Percentiles rank a stretch among this genome's conserved stretches.
Evolutionary conservation across 2,113 vertebrate genomes (phyloP).

Genomic region (Trogon melanurus): DNA sequence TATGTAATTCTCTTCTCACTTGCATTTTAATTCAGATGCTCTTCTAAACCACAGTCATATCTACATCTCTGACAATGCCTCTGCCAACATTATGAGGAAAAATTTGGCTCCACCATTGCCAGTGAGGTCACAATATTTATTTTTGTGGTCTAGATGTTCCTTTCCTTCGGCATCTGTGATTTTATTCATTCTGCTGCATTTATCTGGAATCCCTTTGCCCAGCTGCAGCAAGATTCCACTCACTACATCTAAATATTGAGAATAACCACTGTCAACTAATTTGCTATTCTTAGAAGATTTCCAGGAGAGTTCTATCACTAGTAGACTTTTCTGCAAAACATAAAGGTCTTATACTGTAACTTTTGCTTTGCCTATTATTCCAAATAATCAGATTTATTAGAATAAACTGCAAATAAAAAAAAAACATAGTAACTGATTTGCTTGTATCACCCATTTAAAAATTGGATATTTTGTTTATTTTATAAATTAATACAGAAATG

Average conservation of each 20-base stretch:
- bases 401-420: neutral
- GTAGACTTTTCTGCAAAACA: neutral
- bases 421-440: neutral
- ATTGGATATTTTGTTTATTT: neutral
- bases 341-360: neutral
- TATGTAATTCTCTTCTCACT: neutral
- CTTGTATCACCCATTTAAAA: neutral
- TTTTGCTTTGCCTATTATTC: neutral
- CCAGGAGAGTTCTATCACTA: neutral
- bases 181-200: neutral
- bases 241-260: neutral
- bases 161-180: neutral
- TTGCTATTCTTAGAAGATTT: slow-evolving; percentile 38
- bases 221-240: neutral
- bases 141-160: neutral
- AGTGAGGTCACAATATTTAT: neutral
- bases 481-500: neutral
- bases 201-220: neutral
- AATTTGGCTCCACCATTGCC: neutral
- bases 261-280: neutral
- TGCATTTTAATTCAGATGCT: neutral
- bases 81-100: neutral
- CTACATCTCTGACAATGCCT: neutral
- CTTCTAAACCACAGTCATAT: neutral
- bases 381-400: neutral